Base-by-base conservation (phyloP, 2,113 vertebrate genomes). In the Cryptotis parvus region DNA sequence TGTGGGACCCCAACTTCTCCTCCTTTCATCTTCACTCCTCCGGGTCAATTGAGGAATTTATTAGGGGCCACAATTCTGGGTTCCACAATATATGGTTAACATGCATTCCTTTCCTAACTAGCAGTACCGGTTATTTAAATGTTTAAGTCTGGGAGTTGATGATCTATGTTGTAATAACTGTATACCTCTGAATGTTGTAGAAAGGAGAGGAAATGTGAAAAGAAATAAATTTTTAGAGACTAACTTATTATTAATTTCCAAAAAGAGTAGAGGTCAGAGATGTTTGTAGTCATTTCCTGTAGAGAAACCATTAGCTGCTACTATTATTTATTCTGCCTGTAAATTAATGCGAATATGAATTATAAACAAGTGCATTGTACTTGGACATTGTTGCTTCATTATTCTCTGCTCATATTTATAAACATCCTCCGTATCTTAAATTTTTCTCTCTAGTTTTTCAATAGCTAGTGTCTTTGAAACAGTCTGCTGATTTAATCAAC, bases 401-500 rank as follows among this genome's bases (percentile, higher is more conserved):
- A 20, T 43, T 69, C 66, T 80, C 31, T 4, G 1, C n/a, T 37
- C 33, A 24, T 80, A 31, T 76, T 76, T 91, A 35, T 73, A n/a
- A 79, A 68, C 33, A 69, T n/a, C 35, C 52, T 72, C 27, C 70
- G 26, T 6, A 61, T 45, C 86, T 94, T 80, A 81, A 43, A 31
- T 69, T 58, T 76, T 84, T 70, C 65, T 83, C 55, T 75, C 84
- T 61, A 39, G 39, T 76, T 37, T 58, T 70, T 35, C 87, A 65
- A 52, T 41, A 91, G 65, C 68, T 84, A 61, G 12, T 31, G 84
- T 78, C 6, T 86, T 55, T n/a, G 72, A 87, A 90, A 63, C 58
- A 94, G 78, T 78, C 61, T 84, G 24, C 82, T 87, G 85, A 90
- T 93, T 86, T 90, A 81, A 92, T 93, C 91, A 84, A 79, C 72